Evolutionary conservation across 2,888 invertebrate species (phyloP), one percentile per base, ranked within the genome.

Genomic region (Elmis aenea): DNA sequence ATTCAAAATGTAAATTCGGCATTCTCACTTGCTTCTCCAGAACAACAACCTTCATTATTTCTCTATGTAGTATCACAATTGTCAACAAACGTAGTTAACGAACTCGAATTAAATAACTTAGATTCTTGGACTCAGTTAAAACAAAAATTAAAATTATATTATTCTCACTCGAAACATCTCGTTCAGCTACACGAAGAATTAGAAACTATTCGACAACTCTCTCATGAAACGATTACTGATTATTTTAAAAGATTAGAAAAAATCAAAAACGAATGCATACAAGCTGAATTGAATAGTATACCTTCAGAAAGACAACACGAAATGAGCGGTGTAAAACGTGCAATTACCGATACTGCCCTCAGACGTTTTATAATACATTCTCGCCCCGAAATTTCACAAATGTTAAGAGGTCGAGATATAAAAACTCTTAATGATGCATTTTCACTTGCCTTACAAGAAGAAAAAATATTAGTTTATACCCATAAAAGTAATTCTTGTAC

Each of bases 191-290:
- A 42, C 24, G 45, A 45, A 27, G 41, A 42, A 24, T 22, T 42
- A 22, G 42, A 38, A 26, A 42, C 45, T 10, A 41, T 42, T 20
- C 38, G 33, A 18, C 42, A 45, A 36, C 15, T 15, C 22, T 13
- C 3, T 22, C 22, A 26, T 18, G 38, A 45, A 38, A 26, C 28
- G 2, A 20, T 42, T 5, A 45, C 45, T 0, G 38, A 42, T 23
- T 42, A n/a, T 26, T 21, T 45, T 36, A 13, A 45, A 38, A 42
- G 34, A 35, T n/a, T n/a, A n/a, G n/a, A n/a, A n/a, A n/a, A n/a
- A n/a, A n/a, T n/a, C n/a, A n/a, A n/a, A n/a, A n/a, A 37, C 16
- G 41, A 42, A 15, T 34, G 38, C n/a, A 42, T 31, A 6, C 12
- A 24, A 10, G 32, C 36, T 6, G 25, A 38, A 28, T 3, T 11